Evolutionary conservation across 1,140 invertebrate species (phyloP).

Genomic region (Berghia stephanieae): DNA sequence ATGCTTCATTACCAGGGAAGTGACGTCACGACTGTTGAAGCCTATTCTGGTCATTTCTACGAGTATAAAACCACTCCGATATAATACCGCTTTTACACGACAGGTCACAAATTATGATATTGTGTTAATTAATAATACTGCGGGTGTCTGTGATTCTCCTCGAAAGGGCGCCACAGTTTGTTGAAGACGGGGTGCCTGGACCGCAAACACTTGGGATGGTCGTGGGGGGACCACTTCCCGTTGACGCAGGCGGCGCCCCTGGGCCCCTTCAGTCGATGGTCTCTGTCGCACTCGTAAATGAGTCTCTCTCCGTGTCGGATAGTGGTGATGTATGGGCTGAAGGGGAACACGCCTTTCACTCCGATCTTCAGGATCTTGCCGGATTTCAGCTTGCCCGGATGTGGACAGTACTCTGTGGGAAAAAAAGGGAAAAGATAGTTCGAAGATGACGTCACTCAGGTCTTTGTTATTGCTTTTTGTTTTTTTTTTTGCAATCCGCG

Average conservation of each 20-base stretch:
- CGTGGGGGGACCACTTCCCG: slow-evolving; percentile 83
- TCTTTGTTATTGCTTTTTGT: background rate
- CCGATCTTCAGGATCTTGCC: slow-evolving; percentile 54
- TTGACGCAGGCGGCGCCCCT: slow-evolving; percentile 92
- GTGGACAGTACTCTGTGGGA: slow-evolving; percentile 53
- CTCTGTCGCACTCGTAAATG: slow-evolving; percentile 89
- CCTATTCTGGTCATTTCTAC: no score
- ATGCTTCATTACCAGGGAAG: no score
- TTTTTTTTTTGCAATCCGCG: background rate
- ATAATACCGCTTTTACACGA: no score
- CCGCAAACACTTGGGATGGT: slow-evolving; percentile 39
- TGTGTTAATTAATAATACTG: background rate
- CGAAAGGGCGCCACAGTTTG: slow-evolving; percentile 43
- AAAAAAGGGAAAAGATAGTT: slow-evolving; percentile 21
- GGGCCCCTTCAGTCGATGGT: slow-evolving; percentile 85
- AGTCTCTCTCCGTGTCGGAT: slow-evolving; percentile 74
- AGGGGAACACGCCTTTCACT: slow-evolving; percentile 45
- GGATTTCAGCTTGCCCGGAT: slow-evolving; percentile 50
- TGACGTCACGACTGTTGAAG: no score
- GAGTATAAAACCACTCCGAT: no score
- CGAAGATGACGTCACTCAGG: no score
- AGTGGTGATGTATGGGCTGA: slow-evolving; percentile 49
- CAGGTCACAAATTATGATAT: background rate
- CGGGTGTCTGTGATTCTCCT: slow-evolving; percentile 30
- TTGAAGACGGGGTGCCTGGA: slow-evolving; percentile 45